Percentiles rank a stretch among this genome's conserved stretches.
These are phyloP conservation scores for Crotalus viridis DNA, from an alignment of 2,113 vertebrate genomes.

Conservation along the genomic window DNA sequence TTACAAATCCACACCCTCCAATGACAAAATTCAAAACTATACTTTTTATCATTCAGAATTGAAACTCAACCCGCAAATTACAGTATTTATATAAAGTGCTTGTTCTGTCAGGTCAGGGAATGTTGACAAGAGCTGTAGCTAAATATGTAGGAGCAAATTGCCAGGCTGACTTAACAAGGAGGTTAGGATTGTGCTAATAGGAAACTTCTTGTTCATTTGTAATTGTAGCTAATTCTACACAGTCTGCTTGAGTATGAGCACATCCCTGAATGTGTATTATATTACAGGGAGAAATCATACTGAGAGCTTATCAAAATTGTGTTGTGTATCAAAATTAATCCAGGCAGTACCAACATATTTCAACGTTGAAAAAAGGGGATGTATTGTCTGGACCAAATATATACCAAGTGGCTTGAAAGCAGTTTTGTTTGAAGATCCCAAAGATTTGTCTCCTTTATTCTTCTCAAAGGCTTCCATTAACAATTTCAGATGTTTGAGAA, in stretches of 20 bases:
- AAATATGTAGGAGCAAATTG: background rate
- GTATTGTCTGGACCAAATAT: background rate
- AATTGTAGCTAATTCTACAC: background rate
- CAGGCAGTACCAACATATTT: background rate
- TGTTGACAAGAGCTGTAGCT: background rate
- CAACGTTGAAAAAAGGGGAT: background rate
- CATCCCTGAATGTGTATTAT: background rate
- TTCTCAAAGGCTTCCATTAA: background rate
- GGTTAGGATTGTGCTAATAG: background rate
- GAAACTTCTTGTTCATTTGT: background rate
- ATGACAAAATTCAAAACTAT: background rate
- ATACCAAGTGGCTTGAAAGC: background rate
- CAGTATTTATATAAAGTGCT: background rate
- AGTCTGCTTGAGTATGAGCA: background rate
- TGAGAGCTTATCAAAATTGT: background rate
- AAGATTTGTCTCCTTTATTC: background rate
- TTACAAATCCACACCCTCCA: background rate
- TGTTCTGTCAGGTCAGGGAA: background rate
- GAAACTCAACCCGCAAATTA: background rate
- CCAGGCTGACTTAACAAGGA: background rate
- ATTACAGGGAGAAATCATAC: background rate
- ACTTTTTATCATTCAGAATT: background rate
- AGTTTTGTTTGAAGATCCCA: background rate
- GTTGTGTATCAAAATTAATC: background rate
- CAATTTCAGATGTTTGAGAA: background rate